Evolutionary conservation across 2,797 vertebrate species (phyloP).

Genomic region (Acanthis flammea): DNA sequence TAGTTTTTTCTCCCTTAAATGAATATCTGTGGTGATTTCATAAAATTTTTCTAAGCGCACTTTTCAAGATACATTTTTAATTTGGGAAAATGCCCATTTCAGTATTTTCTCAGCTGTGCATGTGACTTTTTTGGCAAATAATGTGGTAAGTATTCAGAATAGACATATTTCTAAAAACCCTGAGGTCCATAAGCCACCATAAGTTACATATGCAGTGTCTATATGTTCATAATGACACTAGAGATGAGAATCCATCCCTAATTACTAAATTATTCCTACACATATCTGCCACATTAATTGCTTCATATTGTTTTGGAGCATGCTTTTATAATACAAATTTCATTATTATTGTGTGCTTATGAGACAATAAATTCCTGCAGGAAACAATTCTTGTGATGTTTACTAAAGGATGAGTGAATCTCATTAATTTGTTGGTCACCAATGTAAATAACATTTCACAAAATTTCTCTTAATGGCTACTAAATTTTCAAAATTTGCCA

Average conservation of each 20-base stretch:
- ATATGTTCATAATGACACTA: not conserved
- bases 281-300: not conserved
- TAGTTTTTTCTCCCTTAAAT: not conserved
- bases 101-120: conserved; percentile 63
- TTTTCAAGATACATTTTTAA: conserved; percentile 57
- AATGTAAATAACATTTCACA: not conserved
- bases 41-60: not conserved
- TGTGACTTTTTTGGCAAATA: conserved; percentile 53
- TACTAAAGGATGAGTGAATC: not conserved
- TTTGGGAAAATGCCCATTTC: conserved; percentile 38
- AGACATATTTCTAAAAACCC: not conserved
- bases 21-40: not conserved
- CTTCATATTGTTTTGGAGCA: not conserved
- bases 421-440: not conserved
- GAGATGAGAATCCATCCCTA: conserved; percentile 2
- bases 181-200: not conserved
- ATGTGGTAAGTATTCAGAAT: conserved; percentile 30
- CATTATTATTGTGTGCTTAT: not conserved
- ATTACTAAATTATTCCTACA: not conserved
- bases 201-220: not conserved
- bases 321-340: not conserved
- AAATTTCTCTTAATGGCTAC: not conserved
- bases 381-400: not conserved
- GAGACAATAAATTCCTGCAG: not conserved
- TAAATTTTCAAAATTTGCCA: not conserved